phyloP scores from a whole-genome alignment of 2,797 vertebrate species.

The Threskiornis aethiopicus region DNA sequence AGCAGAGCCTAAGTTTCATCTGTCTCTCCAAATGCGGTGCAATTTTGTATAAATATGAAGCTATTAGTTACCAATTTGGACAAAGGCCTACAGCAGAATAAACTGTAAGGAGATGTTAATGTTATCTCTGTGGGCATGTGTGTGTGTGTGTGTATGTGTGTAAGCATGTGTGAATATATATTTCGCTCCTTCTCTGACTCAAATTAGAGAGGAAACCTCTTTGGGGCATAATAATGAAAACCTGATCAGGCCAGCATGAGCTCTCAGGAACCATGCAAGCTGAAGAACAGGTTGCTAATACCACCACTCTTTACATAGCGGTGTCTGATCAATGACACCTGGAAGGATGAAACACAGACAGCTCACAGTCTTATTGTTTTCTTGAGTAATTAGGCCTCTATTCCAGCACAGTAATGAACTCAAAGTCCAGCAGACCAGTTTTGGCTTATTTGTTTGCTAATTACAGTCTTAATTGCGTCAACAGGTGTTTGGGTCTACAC shows the following conservation, averaged over 20 bases:
- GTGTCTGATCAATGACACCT: neutral
- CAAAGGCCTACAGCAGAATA: neutral
- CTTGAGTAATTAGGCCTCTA: neutral
- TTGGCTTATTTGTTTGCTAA: neutral
- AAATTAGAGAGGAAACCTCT: neutral
- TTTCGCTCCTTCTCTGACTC: neutral
- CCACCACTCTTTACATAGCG: neutral
- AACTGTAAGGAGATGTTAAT: neutral
- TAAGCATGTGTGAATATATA: rapidly evolving
- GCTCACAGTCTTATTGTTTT: neutral
- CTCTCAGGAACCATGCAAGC: neutral
- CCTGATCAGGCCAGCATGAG: neutral
- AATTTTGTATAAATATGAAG: neutral
- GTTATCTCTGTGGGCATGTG: neutral
- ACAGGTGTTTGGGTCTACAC: neutral
- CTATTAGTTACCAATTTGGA: neutral
- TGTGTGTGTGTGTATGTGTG: too few species aligned
- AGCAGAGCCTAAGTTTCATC: neutral
- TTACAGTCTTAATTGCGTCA: neutral
- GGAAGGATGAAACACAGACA: neutral
- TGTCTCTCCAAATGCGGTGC: neutral
- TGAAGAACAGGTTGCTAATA: neutral
- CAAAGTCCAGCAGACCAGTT: neutral
- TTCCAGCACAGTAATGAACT: neutral
- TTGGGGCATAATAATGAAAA: neutral